These are phyloP conservation scores for Pseudeuparius sepicola DNA, from an alignment of 2,888 invertebrate species.

Conservation along the genomic window DNA sequence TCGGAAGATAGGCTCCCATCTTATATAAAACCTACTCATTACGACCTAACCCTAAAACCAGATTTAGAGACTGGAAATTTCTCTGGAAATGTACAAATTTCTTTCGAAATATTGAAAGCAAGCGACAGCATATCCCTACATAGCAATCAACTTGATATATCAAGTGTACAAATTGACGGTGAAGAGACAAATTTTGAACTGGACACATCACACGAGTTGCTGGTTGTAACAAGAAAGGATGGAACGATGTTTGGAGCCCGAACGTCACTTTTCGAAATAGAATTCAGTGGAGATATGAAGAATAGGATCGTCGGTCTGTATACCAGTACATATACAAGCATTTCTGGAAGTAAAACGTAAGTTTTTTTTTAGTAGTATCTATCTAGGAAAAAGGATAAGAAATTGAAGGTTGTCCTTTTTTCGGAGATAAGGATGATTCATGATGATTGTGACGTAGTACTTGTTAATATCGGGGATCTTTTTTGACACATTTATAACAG, in stretches of 20 bases:
- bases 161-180: constrained; percentile 33
- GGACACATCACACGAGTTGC: constrained; percentile 26
- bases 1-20: constrained; percentile 46
- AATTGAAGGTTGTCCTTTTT: too few relatives aligned
- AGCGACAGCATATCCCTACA: constrained; percentile 49
- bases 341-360: constrained; percentile 39
- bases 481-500: too few relatives aligned
- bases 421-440: too few relatives aligned
- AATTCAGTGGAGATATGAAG: constrained; percentile 54
- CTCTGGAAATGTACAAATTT: constrained; percentile 40
- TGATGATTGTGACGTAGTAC: too few relatives aligned
- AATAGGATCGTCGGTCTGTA: constrained; percentile 65
- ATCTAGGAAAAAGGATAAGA: too few relatives aligned
- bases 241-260: constrained; percentile 22
- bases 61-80: constrained; percentile 43
- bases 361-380: constrained; percentile 24
- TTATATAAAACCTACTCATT: constrained; percentile 50
- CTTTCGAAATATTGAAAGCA: constrained; percentile 37
- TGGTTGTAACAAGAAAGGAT: constrained; percentile 28
- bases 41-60: constrained; percentile 59
- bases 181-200: constrained; percentile 23
- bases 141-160: constrained; percentile 47
- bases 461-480: too few relatives aligned
- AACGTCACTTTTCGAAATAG: constrained; percentile 46
- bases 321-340: constrained; percentile 50